phyloP scores from a whole-genome alignment of 2,888 invertebrate genomes.

The Phymatocera aterrima region DNA sequence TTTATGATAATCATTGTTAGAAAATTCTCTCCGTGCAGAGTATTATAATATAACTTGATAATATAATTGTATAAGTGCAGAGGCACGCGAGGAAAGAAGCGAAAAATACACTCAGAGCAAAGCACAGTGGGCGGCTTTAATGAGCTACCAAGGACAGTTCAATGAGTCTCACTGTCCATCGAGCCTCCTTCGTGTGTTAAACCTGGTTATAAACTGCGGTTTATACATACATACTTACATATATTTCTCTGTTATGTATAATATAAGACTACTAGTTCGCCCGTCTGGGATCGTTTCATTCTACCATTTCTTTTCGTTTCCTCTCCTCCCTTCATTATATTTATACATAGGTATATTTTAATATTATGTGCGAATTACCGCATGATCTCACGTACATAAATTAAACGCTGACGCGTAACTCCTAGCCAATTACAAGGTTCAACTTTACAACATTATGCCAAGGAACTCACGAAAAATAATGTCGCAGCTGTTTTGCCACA shows the following conservation, averaged over 20 bases:
- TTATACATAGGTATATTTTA: background rate
- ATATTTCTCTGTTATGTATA: background rate
- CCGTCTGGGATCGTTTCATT: background rate
- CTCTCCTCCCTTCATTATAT: background rate
- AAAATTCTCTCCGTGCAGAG: too few species aligned
- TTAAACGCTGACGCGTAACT: background rate
- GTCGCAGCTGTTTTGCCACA: too few species aligned
- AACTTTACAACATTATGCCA: too few species aligned
- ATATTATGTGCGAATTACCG: background rate
- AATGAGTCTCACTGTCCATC: conserved; percentile 67
- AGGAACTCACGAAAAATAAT: too few species aligned
- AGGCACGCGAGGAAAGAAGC: conserved; percentile 43
- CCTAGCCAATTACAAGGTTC: too few species aligned
- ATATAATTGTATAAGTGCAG: conserved; percentile 43
- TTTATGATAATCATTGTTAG: too few species aligned
- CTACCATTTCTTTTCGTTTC: background rate
- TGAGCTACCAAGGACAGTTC: conserved; percentile 67
- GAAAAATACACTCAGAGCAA: conserved; percentile 20
- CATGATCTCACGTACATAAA: conserved; percentile 6
- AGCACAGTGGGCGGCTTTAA: conserved; percentile 63
- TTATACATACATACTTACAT: background rate
- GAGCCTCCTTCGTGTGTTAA: conserved; percentile 10
- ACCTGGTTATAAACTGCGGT: background rate
- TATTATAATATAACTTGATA: background rate
- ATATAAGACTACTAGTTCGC: background rate